Base-by-base conservation (phyloP, 2,888 invertebrate species). In the Platycheirus rosarum region DNA sequence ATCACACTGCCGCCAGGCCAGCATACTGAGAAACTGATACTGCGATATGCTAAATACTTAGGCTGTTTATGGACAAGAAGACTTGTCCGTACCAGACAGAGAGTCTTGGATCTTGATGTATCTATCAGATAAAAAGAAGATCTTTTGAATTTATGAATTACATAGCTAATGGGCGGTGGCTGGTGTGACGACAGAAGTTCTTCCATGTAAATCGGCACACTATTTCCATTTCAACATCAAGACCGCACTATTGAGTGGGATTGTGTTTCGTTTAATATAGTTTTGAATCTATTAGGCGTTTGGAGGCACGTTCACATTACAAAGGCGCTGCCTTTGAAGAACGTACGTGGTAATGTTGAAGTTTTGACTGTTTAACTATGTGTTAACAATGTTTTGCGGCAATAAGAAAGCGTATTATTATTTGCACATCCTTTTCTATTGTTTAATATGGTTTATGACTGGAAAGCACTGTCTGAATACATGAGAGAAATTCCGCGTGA, bases 101-200 rank as follows among this genome's bases (percentile, higher is more conserved):
- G 32, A 23, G 40, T 26, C 46, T 26, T 62, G 29, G 14, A 20
- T 26, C 46, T 23, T 62, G 35, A 35, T 73, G 44, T 37, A 29
- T 70, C 42, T 29, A 35, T 18, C 53, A n/a, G 37, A 13, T 11
- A 32, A 32, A 14, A 66, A 53, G 26, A 14, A 16, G 66, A 62
- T 62, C 57, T 55, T 51, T 29, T 29, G 68, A 55, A 49, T 57
- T 57, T 57, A 48, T 53, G 44, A 62, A 71, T 62, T 35, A 57
- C 46, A 3, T 26, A 42, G 16, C 42, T 32, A 32, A 65, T 79
- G 63, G 63, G 79, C 74, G 70, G 46, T 65, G 80, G 69, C 63
- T 65, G 74, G 60, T 76, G 63, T 65, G 29, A 51, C 18, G 51
- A 75, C 51, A 65, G 46, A 75, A 70, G 53, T 70, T 74, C 60